These are phyloP conservation scores for Lottia gigantea DNA, from an alignment of 2,888 invertebrate species.

Conservation along the genomic window DNA sequence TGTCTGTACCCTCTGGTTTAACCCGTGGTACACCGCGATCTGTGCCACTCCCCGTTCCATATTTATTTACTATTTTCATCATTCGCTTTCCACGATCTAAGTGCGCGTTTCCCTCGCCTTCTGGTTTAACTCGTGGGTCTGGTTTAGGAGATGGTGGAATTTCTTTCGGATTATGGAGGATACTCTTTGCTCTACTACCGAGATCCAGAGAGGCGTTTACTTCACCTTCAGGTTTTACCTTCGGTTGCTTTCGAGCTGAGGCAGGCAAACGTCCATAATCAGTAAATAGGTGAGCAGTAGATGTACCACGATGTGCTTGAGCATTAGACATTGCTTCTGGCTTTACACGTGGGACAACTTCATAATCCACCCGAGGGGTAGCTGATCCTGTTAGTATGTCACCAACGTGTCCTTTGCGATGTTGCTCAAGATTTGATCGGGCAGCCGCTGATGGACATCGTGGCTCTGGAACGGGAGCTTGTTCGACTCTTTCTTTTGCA, in stretches of 20 bases:
- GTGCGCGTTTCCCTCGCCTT: conserved; percentile 46
- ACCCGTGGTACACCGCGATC: conserved; percentile 44
- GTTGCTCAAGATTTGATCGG: conserved; percentile 46
- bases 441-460: conserved; percentile 45
- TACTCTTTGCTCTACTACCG: conserved; percentile 49
- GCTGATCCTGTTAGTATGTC: conserved; percentile 44
- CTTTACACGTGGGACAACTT: conserved; percentile 46
- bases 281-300: conserved; percentile 42
- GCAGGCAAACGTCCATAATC: conserved; percentile 39
- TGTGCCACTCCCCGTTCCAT: conserved; percentile 38
- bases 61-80: conserved; percentile 47
- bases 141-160: conserved; percentile 46
- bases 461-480: conserved; percentile 40
- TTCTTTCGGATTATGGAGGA: conserved; percentile 50
- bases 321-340: conserved; percentile 51
- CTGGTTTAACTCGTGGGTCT: conserved; percentile 49
- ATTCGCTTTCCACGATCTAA: conserved; percentile 47
- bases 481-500: conserved; percentile 33
- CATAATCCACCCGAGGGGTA: conserved; percentile 43
- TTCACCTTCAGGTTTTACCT: conserved; percentile 46
- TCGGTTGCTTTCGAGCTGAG: conserved; percentile 40
- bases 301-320: conserved; percentile 42
- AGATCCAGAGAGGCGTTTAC: conserved; percentile 38
- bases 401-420: conserved; percentile 50
- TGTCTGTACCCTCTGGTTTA: conserved; percentile 48